These are phyloP conservation scores for Dasyornis broadbenti DNA, from an alignment of 2,113 vertebrate species.

Conservation along the genomic window DNA sequence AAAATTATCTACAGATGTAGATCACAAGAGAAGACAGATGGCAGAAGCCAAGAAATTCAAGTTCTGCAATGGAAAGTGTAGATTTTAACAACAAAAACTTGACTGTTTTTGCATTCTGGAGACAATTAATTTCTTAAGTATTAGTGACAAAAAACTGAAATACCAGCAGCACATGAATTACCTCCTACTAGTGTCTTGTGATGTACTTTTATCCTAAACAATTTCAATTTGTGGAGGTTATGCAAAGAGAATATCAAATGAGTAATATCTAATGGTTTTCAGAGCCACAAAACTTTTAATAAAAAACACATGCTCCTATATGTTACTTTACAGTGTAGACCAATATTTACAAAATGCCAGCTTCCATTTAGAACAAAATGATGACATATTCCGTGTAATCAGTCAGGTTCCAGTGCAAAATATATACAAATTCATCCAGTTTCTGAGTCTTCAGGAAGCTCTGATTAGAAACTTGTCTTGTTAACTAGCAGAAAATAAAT, in stretches of 20 bases:
- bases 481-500: not conserved
- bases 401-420: not conserved
- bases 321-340: not conserved
- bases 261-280: not conserved
- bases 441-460: not conserved
- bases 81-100: not conserved
- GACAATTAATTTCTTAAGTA: not conserved
- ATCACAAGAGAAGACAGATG: not conserved
- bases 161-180: not conserved
- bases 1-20: not conserved
- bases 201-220: constrained; percentile 3
- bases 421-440: not conserved
- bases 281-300: not conserved
- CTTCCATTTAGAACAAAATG: not conserved
- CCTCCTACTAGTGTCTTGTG: not conserved
- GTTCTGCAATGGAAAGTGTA: not conserved
- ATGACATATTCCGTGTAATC: not conserved
- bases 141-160: not conserved
- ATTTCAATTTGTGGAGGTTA: not conserved
- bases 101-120: not conserved
- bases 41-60: not conserved
- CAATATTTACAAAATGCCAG: not conserved
- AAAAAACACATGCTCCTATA: not conserved
- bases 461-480: not conserved
- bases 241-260: not conserved